Base-by-base conservation (phyloP, 2,888 invertebrate genomes). In the Cylloceria caligata region DNA sequence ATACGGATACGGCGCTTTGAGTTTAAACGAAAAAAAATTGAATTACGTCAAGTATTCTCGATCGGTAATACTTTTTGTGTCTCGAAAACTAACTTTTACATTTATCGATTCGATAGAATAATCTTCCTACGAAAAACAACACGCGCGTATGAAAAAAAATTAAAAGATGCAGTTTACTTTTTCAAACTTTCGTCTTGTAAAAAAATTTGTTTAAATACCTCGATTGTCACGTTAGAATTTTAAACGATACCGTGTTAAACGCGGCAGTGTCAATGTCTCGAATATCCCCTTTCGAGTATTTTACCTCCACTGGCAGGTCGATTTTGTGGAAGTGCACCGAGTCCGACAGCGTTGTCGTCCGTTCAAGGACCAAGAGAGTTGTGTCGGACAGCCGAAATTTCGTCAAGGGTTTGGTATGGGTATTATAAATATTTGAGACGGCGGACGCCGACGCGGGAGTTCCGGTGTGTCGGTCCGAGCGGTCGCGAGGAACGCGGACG, bases 391-490 rank as follows among this genome's bases (percentile, higher is more conserved):
- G 21, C 49, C 49, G 30, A 30, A 57, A 57, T 6, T 21, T 11
- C 6, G 21, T 24, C 24, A 45, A 21, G 55, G 34, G 75, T 84
- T 83, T 81, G 83, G 83, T 74, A 67, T 82, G 76, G 74, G 80
- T 83, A 84, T 85, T 85, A 84, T 85, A 84, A 87, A 87, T 88
- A 87, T 87, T 88, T 86, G 83, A 85, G 75, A 87, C 86, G 88
- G 87, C 83, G 82, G 83, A 64, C 55, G 49, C 71, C n/a, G n/a
- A 77, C 81, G 68, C 78, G 79, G 73, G 74, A 36, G 16, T 60
- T 9, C 13, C 16, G 16, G 4, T 16, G 60, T 27, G 24, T 69
- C 39, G 73, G 78, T 79, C 83, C 84, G 67, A 82, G 84, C 83
- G 80, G 71, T 78, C 65, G 80, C 36, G 55, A 16, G 27, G 71